Base-by-base conservation (phyloP, 2,113 vertebrate species). In the Ondatra zibethicus region DNA sequence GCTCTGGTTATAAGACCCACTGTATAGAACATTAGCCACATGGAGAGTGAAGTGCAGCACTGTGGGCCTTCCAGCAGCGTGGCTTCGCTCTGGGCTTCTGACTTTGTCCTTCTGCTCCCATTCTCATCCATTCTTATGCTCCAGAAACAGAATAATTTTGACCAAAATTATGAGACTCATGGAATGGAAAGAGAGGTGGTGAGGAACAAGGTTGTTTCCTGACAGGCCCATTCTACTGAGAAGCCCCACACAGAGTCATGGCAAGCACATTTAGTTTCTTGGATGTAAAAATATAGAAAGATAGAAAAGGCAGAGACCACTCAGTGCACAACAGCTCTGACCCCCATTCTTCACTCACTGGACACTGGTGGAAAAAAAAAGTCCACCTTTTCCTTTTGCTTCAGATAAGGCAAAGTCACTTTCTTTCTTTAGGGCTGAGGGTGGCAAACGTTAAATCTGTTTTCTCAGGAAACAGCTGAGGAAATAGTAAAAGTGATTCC, bases 381-480 rank as follows among this genome's bases (percentile, higher is more conserved):
- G 58, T 75, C 58, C 55, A 91, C 89, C 90, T 90, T 87, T 87
- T 14, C 73, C 86, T 87, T 95, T 95, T 45, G 55, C 89, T 96
- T 94, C 21, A 68, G 78, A 97, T 65, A 85, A 80, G 95, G 89
- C 47, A 72, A 94, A 94, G 92, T 93, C 9, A 16, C 91, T 92
- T 94, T 94, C 86, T 89, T 97, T 96, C 88, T 95, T 97, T 0
- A 47, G 95, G 58, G 84, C 29, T 0, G 36, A 89, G 77, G 92
- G 92, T 95, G 96, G 96, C 88, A 91, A 96, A 95, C 92, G 81
- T 96, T 92, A 89, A 92, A 72, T 94, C 77, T 97, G 86, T 96
- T 97, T 97, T 96, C 77, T 82, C 94, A 93, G 92, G 91, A 94
- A 97, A 89, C 73, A 96, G 95, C 93, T 94, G 95, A 95, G 90